These are phyloP conservation scores for Tarsius wallacei DNA, from an alignment of 2,797 vertebrate genomes.

Conservation along the genomic window DNA sequence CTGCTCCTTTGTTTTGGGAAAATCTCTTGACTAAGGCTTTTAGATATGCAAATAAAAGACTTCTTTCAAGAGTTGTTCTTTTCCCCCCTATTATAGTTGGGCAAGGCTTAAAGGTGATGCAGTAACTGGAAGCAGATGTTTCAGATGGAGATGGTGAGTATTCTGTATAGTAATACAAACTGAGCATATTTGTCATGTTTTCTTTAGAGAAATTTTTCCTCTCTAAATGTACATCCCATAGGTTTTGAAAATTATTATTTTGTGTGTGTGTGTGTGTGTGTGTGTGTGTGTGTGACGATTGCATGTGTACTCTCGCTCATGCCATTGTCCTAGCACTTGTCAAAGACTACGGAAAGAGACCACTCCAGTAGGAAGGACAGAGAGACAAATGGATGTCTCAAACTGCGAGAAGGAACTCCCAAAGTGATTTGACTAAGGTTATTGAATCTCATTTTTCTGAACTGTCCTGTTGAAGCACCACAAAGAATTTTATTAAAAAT, in stretches of 20 bases:
- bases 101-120: slow-evolving; percentile 35
- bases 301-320: not conserved
- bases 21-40: slow-evolving; percentile 59
- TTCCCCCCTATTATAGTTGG: not conserved
- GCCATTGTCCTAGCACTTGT: not conserved
- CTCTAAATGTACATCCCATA: not conserved
- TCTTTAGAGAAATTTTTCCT: not conserved
- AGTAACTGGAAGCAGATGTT: slow-evolving; percentile 18
- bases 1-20: slow-evolving; percentile 58
- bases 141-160: not conserved
- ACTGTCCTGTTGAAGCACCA: not conserved
- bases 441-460: slow-evolving; percentile 6
- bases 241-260: slow-evolving; percentile 43
- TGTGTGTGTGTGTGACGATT: slow-evolving; percentile 33
- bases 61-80: slow-evolving; percentile 33
- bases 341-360: not conserved
- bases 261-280: slow-evolving; percentile 14
- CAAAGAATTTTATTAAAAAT: not conserved
- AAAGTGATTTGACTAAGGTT: not conserved
- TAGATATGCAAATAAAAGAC: slow-evolving; percentile 66
- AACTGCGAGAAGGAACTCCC: not conserved
- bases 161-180: not conserved
- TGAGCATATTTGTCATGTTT: not conserved
- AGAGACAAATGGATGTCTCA: not conserved
- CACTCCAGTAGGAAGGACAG: not conserved